phyloP scores from a whole-genome alignment of 1,140 invertebrate genomes.

The Battus philenor region DNA sequence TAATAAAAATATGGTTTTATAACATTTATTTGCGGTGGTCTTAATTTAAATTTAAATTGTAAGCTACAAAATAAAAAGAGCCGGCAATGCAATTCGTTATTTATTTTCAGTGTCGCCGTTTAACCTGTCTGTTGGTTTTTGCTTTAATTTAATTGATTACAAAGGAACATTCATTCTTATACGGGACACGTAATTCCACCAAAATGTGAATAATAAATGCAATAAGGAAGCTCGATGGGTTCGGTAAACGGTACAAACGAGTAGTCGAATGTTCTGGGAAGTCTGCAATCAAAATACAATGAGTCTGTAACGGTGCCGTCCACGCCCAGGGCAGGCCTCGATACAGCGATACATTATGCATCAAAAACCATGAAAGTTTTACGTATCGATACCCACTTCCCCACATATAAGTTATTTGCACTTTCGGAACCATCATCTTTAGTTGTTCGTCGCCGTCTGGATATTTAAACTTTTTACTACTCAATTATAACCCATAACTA shows the following conservation, averaged over 20 bases:
- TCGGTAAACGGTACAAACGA: conserved; percentile 66
- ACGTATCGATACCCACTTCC: conserved; percentile 29
- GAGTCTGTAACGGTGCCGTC: conserved; percentile 54
- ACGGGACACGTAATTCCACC: conserved; percentile 32
- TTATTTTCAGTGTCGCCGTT: too few species aligned
- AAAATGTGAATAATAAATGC: conserved; percentile 55
- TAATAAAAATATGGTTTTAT: too few species aligned
- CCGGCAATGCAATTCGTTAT: neutral
- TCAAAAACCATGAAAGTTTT: conserved; percentile 39
- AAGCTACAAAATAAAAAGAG: conserved; percentile 1
- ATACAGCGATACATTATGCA: conserved; percentile 46
- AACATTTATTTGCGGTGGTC: too few species aligned
- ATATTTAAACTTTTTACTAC: too few species aligned
- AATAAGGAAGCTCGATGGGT: conserved; percentile 46
- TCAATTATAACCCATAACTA: too few species aligned
- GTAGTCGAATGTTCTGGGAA: conserved; percentile 60
- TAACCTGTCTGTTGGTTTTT: conserved; percentile 16
- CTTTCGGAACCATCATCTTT: too few species aligned
- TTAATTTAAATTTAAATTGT: too few species aligned
- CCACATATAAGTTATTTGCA: too few species aligned
- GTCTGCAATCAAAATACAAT: conserved; percentile 68
- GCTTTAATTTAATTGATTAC: conserved; percentile 1
- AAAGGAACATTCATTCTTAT: conserved; percentile 28
- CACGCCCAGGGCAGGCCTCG: conserved; percentile 27
- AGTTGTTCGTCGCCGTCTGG: too few species aligned